Evolutionary conservation across 2,888 invertebrate species (phyloP), one percentile per base, ranked within the genome.

Genomic region (Troides helena): DNA sequence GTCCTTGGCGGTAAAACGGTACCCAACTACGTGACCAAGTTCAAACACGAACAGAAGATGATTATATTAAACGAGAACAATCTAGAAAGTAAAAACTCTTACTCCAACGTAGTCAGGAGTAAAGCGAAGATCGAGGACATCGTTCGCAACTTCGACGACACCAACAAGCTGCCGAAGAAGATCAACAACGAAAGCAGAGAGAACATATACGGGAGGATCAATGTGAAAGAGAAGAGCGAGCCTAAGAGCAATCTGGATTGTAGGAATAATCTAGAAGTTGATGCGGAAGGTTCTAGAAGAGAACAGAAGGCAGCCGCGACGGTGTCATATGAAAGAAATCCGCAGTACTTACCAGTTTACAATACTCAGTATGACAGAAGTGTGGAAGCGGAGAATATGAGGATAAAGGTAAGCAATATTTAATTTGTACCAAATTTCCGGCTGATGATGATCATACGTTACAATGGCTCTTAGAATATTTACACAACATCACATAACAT

Each of bases 1-100:
- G 97, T 97, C 0, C 85, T 97, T 50, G 96, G 96, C 0, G 94
- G 94, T 12, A 94, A 95, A 79, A 90, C 94, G 0, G 72, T 89
- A 5, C 93, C 93, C 25, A 95, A 94, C 75, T 95, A 95, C 77
- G 94, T 95, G 65, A 94, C 94, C 85, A 95, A 88, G 83, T 93
- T 71, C 86, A 94, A 72, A 89, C 94, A 84, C 87, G 73, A 94
- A 89, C 81, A 80, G 39, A 86, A 92, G 86, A 81, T 94, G 73
- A 79, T 88, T 6, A 70, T 81, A 0, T 68, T 89, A 2, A 85
- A 80, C 59, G 92, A 93, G 63, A 92, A 92, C 68, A 92, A 91
- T 59, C 62, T 88, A 0, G 93, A 92, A 0, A 79, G 86, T 0
- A 92, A 86, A 70, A 89, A 85, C 62, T 86, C 90, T 0, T 93